phyloP scores from a whole-genome alignment of 1,140 invertebrate species.

The Gerris buenoi region DNA sequence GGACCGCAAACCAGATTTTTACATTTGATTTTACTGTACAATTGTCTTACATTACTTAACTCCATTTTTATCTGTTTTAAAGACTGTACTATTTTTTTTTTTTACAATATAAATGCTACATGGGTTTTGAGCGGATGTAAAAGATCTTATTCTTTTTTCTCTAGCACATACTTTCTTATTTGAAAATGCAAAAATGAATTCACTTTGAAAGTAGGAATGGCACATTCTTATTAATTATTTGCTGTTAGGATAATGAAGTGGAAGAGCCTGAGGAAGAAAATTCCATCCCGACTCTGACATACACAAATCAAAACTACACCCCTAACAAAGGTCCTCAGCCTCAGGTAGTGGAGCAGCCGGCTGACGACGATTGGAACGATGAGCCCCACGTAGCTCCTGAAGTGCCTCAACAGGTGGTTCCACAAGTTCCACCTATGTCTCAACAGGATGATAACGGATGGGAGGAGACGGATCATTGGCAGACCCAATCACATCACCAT shows the following conservation, averaged over 20 bases:
- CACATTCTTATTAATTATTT: background rate
- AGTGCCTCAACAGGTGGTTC: background rate
- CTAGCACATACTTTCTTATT: too few species aligned
- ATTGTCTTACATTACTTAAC: too few species aligned
- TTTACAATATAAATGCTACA: too few species aligned
- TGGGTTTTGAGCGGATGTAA: too few species aligned
- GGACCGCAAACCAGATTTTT: too few species aligned
- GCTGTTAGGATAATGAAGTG: slow-evolving; percentile 14
- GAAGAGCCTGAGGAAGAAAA: slow-evolving; percentile 8
- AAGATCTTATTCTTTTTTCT: too few species aligned
- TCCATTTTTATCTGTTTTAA: too few species aligned
- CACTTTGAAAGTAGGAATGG: background rate
- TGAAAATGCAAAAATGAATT: too few species aligned
- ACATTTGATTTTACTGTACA: too few species aligned
- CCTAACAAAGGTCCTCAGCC: background rate
- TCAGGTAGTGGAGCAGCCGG: background rate
- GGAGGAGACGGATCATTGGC: background rate
- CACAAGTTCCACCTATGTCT: too few species aligned
- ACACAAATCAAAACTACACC: slow-evolving; percentile 14
- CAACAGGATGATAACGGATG: background rate
- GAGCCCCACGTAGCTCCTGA: background rate
- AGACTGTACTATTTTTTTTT: too few species aligned
- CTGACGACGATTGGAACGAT: background rate
- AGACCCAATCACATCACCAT: background rate
- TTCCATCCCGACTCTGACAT: slow-evolving; percentile 14